Conservation (phyloP, 2,888 invertebrate species). For the Ochlodes sylvanus region DNA sequence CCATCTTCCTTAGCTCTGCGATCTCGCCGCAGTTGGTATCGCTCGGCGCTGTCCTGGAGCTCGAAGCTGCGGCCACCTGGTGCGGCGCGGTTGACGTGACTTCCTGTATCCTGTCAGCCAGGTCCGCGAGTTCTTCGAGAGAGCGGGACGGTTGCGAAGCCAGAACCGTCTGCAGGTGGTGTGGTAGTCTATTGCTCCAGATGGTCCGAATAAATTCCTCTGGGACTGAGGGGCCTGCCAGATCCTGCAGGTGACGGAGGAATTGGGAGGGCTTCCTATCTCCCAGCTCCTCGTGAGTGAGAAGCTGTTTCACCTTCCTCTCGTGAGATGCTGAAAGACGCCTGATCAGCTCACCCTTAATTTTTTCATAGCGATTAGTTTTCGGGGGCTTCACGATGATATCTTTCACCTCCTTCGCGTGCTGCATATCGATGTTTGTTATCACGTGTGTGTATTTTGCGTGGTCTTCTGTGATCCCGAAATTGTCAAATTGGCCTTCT, state of each 20-base stretch:
- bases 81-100: slow-evolving; percentile 31
- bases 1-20: slow-evolving; percentile 14
- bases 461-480: neutral
- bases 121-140: slow-evolving; percentile 37
- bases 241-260: slow-evolving; percentile 29
- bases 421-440: slow-evolving; percentile 5
- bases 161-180: slow-evolving; percentile 34
- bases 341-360: slow-evolving; percentile 38
- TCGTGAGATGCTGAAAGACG: slow-evolving; percentile 25
- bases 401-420: slow-evolving; percentile 16
- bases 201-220: slow-evolving; percentile 40
- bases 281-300: slow-evolving; percentile 42
- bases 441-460: slow-evolving; percentile 2
- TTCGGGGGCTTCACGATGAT: slow-evolving; percentile 8
- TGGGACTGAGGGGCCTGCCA: slow-evolving; percentile 38
- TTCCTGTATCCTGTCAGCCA: slow-evolving; percentile 39
- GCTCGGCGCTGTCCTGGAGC: neutral
- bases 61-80: neutral
- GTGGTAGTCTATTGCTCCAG: slow-evolving; percentile 38
- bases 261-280: slow-evolving; percentile 45
- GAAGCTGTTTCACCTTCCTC: slow-evolving; percentile 39
- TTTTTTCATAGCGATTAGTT: neutral
- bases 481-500: slow-evolving; percentile 15
- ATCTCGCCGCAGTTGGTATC: neutral
- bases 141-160: slow-evolving; percentile 35